These are phyloP conservation scores for Scaptomyza cyrtandrae DNA, from an alignment of 2,888 invertebrate species.

Conservation along the genomic window DNA sequence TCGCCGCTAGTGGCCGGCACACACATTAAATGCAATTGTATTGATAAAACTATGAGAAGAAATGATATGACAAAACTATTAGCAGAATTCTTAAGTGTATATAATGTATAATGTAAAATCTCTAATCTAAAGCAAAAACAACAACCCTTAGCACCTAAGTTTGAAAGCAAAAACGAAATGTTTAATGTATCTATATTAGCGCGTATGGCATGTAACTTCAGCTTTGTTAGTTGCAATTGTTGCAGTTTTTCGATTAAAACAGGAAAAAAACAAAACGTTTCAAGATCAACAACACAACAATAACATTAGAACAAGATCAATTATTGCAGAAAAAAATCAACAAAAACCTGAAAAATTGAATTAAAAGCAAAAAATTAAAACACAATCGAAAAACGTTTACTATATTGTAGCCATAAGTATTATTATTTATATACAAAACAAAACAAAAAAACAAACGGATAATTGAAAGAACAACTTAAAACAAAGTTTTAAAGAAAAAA, in stretches of 20 bases:
- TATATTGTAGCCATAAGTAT: slow-evolving; percentile 81
- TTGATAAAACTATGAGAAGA: slow-evolving; percentile 36
- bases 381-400: slow-evolving; percentile 76
- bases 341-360: slow-evolving; percentile 4
- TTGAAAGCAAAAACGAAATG: slow-evolving; percentile 36
- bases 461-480: slow-evolving; percentile 77
- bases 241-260: slow-evolving; percentile 72
- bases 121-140: slow-evolving; percentile 44
- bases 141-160: slow-evolving; percentile 57
- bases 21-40: slow-evolving; percentile 60
- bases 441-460: slow-evolving; percentile 48
- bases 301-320: slow-evolving; percentile 46
- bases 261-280: slow-evolving; percentile 27
- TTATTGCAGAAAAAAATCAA: slow-evolving; percentile 41
- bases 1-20: slow-evolving; percentile 44
- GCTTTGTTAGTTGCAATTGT: slow-evolving; percentile 79
- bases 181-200: slow-evolving; percentile 62
- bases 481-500: slow-evolving; percentile 79
- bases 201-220: slow-evolving; percentile 68
- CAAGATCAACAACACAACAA: slow-evolving; percentile 15
- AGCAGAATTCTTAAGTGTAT: slow-evolving; percentile 77
- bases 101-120: slow-evolving; percentile 66
- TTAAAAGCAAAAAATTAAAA: slow-evolving; percentile 30
- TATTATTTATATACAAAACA: slow-evolving; percentile 82
- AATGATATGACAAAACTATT: slow-evolving; percentile 65